Evolutionary conservation across 2,113 vertebrate genomes (phyloP).

Genomic region (Corythaixoides concolor): DNA sequence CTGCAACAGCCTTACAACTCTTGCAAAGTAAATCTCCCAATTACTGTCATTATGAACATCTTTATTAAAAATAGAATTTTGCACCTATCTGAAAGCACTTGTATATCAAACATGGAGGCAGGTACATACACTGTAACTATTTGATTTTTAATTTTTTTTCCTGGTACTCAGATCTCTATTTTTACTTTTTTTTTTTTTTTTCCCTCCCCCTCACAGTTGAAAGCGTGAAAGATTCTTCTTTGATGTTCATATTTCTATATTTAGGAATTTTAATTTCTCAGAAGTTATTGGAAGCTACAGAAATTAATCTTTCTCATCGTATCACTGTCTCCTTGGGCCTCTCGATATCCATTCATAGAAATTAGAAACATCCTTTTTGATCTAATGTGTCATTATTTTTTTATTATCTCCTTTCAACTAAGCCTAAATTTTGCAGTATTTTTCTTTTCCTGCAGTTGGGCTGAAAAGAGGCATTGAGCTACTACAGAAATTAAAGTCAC

Average conservation of each 20-base stretch:
- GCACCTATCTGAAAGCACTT: background rate
- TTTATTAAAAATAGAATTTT: background rate
- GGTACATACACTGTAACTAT: background rate
- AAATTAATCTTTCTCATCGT: background rate
- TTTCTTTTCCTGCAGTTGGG: background rate
- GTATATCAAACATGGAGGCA: background rate
- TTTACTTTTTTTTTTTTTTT: background rate
- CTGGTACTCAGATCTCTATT: background rate
- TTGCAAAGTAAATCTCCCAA: background rate
- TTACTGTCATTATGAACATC: background rate
- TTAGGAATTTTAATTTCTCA: slow-evolving; percentile 8
- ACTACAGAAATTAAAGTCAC: background rate
- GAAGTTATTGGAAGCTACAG: background rate
- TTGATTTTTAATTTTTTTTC: background rate
- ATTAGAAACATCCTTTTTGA: background rate
- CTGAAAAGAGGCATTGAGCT: background rate
- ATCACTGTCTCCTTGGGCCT: background rate
- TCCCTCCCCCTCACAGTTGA: fast-evolving
- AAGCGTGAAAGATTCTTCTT: background rate
- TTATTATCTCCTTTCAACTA: background rate
- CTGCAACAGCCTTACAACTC: background rate
- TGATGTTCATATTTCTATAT: slow-evolving; percentile 1
- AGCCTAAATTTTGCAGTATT: background rate
- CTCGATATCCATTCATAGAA: background rate
- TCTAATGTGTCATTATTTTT: background rate